Conservation (phyloP, 1,140 invertebrate species). For the Schmidtea mediterranea region DNA sequence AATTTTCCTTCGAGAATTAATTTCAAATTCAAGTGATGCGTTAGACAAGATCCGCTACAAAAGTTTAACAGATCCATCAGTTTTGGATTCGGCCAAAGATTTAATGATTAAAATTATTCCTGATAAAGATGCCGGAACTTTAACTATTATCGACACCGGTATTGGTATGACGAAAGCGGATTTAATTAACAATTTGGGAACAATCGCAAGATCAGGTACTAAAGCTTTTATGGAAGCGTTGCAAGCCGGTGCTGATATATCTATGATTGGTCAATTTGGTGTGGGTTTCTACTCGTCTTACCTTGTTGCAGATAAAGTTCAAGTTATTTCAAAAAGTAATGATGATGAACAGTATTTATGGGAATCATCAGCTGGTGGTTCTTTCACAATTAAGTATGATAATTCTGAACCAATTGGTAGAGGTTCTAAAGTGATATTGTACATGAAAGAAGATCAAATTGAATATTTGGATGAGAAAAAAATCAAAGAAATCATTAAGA, state of each 20-base stretch:
- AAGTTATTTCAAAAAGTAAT: conserved; percentile 74
- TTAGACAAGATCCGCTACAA: conserved; percentile 46
- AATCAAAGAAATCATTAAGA: conserved; percentile 88
- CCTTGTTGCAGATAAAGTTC: conserved; percentile 67
- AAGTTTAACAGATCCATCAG: conserved; percentile 54
- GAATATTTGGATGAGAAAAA: conserved; percentile 71
- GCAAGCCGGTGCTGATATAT: conserved; percentile 62
- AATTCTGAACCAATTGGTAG: conserved; percentile 43
- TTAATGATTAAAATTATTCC: conserved; percentile 65
- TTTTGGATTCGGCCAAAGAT: conserved; percentile 18
- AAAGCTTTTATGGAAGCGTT: conserved; percentile 79
- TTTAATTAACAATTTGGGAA: conserved; percentile 73
- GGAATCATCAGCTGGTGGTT: conserved; percentile 72
- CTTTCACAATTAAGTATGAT: conserved; percentile 51
- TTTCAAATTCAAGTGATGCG: conserved; percentile 59
- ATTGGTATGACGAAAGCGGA: conserved; percentile 88
- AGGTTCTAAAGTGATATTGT: conserved; percentile 60
- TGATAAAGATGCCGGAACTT: conserved; percentile 56
- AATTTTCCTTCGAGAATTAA: conserved; percentile 87
- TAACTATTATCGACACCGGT: conserved; percentile 70
- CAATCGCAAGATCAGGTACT: conserved; percentile 77
- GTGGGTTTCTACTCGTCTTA: conserved; percentile 94
- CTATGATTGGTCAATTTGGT: conserved; percentile 90
- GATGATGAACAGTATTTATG: conserved; percentile 74
- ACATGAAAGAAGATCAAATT: conserved; percentile 64